Percentiles rank a stretch among this genome's conserved stretches.
phyloP scores from a whole-genome alignment of 1,140 invertebrate species.

The Penaeus chinensis region DNA sequence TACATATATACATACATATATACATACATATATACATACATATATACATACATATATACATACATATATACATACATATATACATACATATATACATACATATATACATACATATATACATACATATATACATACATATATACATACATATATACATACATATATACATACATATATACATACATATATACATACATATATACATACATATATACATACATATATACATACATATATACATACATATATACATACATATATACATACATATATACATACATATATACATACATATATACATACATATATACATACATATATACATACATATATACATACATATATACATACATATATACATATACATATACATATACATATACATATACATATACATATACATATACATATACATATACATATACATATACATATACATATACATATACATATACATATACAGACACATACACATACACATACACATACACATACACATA shows the following conservation, averaged over 20 bases:
- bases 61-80: too few species aligned
- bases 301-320: neutral
- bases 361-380: neutral
- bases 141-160: constrained; percentile 21
- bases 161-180: constrained; percentile 21
- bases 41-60: too few species aligned
- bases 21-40: too few species aligned
- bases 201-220: neutral
- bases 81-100: neutral
- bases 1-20: too few species aligned
- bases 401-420: neutral
- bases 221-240: neutral
- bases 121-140: neutral
- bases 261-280: neutral
- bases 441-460: too few species aligned
- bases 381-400: neutral
- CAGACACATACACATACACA: too few species aligned
- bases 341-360: constrained; percentile 7
- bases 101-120: neutral
- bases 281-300: neutral
- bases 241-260: neutral
- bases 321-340: neutral
- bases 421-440: neutral
- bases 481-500: too few species aligned
- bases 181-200: constrained; percentile 14